A percentile compares a stretch with the other conserved stretches of the same genome.
These are phyloP conservation scores for Triplophysa dalaica DNA, from an alignment of 2,113 vertebrate genomes.

Conservation along the genomic window DNA sequence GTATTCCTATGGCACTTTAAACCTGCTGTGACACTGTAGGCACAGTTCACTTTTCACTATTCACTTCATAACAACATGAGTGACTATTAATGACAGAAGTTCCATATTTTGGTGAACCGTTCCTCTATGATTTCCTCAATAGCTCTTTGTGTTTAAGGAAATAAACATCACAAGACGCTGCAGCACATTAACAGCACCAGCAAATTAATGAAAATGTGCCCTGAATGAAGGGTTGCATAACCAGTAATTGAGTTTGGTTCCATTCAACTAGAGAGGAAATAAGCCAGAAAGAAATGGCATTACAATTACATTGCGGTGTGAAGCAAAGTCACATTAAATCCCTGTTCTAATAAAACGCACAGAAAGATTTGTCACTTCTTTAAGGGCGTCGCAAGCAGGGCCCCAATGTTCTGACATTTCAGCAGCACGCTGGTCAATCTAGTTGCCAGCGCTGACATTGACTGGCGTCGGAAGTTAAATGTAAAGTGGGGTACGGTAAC, in stretches of 20 bases:
- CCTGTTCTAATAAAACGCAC: slow-evolving; percentile 5
- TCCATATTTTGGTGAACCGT: too few relatives aligned
- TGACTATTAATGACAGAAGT: too few relatives aligned
- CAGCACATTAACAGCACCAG: slow-evolving; percentile 1
- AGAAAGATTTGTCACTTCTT: slow-evolving; percentile 16
- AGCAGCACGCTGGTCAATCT: slow-evolving; percentile 22
- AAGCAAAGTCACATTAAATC: slow-evolving; percentile 27
- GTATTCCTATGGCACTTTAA: too few relatives aligned
- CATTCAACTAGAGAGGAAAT: not conserved
- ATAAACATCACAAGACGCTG: not conserved
- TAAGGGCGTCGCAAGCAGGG: not conserved
- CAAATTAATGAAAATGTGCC: slow-evolving; percentile 5
- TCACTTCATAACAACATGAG: too few relatives aligned
- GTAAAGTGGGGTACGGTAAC: slow-evolving; percentile 41
- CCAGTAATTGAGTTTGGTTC: slow-evolving; percentile 4
- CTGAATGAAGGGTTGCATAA: slow-evolving; percentile 6
- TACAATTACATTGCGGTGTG: slow-evolving; percentile 6
- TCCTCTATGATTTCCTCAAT: not conserved
- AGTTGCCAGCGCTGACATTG: slow-evolving; percentile 34
- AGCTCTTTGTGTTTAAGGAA: not conserved
- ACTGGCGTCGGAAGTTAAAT: slow-evolving; percentile 47
- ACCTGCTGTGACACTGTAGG: too few relatives aligned
- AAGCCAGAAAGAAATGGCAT: not conserved
- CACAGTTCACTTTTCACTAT: too few relatives aligned
- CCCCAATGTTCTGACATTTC: slow-evolving; percentile 17